Evolutionary conservation across 1,140 invertebrate genomes (phyloP).

Genomic region (Apocrypta bakeri): DNA sequence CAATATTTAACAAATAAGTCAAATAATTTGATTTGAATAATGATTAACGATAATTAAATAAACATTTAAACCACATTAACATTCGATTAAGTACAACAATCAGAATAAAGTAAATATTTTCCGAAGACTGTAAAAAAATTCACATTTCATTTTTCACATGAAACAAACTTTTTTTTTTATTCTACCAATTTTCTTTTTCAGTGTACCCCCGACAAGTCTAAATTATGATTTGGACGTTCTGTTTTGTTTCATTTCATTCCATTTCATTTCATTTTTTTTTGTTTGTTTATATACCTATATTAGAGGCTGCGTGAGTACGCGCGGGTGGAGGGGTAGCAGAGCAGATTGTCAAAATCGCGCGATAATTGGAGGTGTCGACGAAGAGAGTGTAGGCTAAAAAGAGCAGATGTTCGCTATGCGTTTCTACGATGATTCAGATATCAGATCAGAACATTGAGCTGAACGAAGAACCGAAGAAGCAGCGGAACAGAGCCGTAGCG

Average conservation of each 20-base stretch:
- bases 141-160: no score
- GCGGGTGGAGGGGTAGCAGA: constrained; percentile 61
- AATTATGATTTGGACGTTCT: constrained; percentile 37
- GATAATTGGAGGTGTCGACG: constrained; percentile 66
- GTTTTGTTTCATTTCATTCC: no score
- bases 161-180: background rate
- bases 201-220: background rate
- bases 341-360: constrained; percentile 69
- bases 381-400: constrained; percentile 65
- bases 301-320: constrained; percentile 50
- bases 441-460: constrained; percentile 41
- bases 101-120: no score
- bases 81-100: no score
- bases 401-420: constrained; percentile 50
- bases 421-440: constrained; percentile 41
- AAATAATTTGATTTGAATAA: no score
- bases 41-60: no score
- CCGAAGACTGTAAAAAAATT: no score
- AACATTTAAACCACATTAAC: no score
- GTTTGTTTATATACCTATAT: constrained; percentile 50
- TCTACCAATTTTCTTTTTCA: no score
- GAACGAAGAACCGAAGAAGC: constrained; percentile 48
- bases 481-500: constrained; percentile 35
- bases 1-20: no score
- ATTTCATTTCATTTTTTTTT: constrained; percentile 26